Percentiles rank a stretch among this genome's conserved stretches.
phyloP scores from a whole-genome alignment of 2,797 vertebrate species.

The Tadarida brasiliensis region DNA sequence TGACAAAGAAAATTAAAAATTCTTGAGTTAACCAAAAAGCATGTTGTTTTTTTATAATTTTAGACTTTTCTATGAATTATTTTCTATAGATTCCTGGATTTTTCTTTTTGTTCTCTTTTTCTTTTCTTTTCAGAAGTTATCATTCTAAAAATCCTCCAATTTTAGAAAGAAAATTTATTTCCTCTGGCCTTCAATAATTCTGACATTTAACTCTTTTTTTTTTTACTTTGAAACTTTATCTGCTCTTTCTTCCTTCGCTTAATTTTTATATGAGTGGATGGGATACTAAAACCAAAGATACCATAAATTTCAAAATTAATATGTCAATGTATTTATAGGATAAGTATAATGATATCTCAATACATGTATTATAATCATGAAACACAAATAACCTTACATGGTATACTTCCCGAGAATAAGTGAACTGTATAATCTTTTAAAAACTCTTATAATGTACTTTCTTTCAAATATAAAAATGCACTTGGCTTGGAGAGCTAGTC shows the following conservation, averaged over 20 bases:
- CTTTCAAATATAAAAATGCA: slow-evolving; percentile 11
- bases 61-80: not conserved
- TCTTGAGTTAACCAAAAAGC: not conserved
- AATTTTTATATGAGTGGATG: not conserved
- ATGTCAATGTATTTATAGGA: slow-evolving; percentile 37
- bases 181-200: slow-evolving; percentile 39
- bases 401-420: slow-evolving; percentile 9
- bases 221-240: slow-evolving; percentile 1
- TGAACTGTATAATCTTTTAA: not conserved
- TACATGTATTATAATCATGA: slow-evolving; percentile 13
- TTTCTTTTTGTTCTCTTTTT: not conserved
- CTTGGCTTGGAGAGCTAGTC: not conserved
- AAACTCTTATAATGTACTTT: not conserved
- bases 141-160: slow-evolving; percentile 13
- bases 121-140: not conserved
- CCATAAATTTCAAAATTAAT: slow-evolving; percentile 43
- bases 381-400: slow-evolving; percentile 20
- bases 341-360: slow-evolving; percentile 3
- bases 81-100: not conserved
- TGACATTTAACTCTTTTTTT: not conserved
- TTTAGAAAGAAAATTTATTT: slow-evolving; percentile 43
- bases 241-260: slow-evolving; percentile 30
- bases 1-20: slow-evolving; percentile 3
- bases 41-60: slow-evolving; percentile 1
- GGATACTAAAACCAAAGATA: slow-evolving; percentile 33